Percentiles rank a stretch among this genome's conserved stretches.
phyloP scores from a whole-genome alignment of 2,888 invertebrate species.

The Ornithoptera alexandrae region DNA sequence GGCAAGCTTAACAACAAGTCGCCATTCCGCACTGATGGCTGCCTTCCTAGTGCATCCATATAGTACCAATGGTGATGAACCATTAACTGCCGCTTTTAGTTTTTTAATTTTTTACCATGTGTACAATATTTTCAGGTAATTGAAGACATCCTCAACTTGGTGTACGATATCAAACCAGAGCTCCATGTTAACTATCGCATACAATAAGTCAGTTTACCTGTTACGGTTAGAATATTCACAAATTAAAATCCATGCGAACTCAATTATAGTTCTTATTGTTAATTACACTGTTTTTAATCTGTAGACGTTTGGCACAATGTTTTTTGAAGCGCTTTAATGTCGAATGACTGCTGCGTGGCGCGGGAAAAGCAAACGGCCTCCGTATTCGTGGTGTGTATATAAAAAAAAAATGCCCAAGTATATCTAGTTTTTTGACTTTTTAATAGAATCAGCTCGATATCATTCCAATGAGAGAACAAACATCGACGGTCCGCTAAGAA shows the following conservation, averaged over 20 bases:
- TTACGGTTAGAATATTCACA: slow-evolving; percentile 35
- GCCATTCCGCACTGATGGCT: too few relatives aligned
- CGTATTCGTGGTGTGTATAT: slow-evolving; percentile 41
- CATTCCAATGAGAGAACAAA: slow-evolving; percentile 61
- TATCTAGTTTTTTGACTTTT: slow-evolving; percentile 40
- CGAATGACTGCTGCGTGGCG: slow-evolving; percentile 31
- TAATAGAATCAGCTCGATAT: slow-evolving; percentile 69
- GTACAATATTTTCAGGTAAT: slow-evolving; percentile 82
- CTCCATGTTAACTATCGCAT: slow-evolving; percentile 92
- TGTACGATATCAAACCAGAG: slow-evolving; percentile 95
- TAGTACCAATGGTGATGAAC: too few relatives aligned
- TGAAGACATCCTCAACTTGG: slow-evolving; percentile 88
- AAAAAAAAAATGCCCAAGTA: slow-evolving; percentile 35
- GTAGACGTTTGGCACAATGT: slow-evolving; percentile 37
- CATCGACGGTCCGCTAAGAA: slow-evolving; percentile 61
- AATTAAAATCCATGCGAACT: slow-evolving; percentile 42
- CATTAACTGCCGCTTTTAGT: too few relatives aligned
- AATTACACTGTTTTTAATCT: slow-evolving; percentile 46
- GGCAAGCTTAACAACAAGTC: too few relatives aligned
- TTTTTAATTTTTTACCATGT: too few relatives aligned
- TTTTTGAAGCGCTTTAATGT: slow-evolving; percentile 20
- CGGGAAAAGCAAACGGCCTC: slow-evolving; percentile 32
- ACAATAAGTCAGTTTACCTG: slow-evolving; percentile 42
- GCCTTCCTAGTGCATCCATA: too few relatives aligned
- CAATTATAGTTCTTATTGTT: slow-evolving; percentile 57